These are phyloP conservation scores for Zaprionus camerounensis DNA, from an alignment of 1,140 invertebrate species.

Conservation along the genomic window DNA sequence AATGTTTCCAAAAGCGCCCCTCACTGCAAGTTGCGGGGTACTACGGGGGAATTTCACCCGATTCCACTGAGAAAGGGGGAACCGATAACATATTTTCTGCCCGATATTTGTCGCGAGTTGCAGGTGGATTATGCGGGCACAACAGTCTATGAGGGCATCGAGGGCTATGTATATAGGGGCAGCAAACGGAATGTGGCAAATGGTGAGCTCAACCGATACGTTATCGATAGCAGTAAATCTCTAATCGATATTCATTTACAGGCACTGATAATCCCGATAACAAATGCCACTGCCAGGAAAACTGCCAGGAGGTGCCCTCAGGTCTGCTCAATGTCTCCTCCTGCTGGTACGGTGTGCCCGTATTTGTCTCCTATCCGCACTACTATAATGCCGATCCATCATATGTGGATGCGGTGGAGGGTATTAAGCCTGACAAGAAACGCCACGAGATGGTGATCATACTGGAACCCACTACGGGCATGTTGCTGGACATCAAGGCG, in stretches of 20 bases:
- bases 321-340: constrained; percentile 61
- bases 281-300: constrained; percentile 56
- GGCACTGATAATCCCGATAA: constrained; percentile 57
- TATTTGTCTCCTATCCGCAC: constrained; percentile 93
- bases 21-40: constrained; percentile 87
- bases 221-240: background rate
- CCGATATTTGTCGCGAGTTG: constrained; percentile 89
- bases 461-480: constrained; percentile 90
- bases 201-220: constrained; percentile 84
- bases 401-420: constrained; percentile 87
- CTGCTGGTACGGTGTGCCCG: constrained; percentile 85
- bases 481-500: constrained; percentile 89
- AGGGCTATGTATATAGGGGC: constrained; percentile 86
- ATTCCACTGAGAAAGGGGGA: constrained; percentile 86
- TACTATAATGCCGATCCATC: constrained; percentile 91
- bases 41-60: constrained; percentile 91
- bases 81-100: constrained; percentile 87
- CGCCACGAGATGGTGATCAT: constrained; percentile 89
- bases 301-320: constrained; percentile 59
- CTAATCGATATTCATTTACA: constrained; percentile 1
- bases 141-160: constrained; percentile 85
- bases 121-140: constrained; percentile 86
- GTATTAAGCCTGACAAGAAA: constrained; percentile 89
- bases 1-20: constrained; percentile 86
- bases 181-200: constrained; percentile 86